Evolutionary conservation across 2,113 vertebrate species (phyloP).

Genomic region (Crotophaga sulcirostris): DNA sequence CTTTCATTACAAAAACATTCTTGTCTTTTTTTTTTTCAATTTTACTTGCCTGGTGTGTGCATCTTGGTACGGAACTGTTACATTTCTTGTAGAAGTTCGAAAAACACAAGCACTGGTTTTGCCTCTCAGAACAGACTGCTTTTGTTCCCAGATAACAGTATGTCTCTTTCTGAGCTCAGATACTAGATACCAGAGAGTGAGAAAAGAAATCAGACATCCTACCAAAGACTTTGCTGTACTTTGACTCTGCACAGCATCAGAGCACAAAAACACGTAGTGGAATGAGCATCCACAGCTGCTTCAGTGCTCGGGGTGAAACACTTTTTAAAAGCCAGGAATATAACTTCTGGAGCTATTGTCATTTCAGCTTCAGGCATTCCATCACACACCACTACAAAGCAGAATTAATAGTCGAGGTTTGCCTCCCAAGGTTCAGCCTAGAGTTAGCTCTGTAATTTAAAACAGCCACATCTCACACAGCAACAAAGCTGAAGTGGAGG

Average conservation of each 20-base stretch:
- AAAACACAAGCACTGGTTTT: not conserved
- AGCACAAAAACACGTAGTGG: not conserved
- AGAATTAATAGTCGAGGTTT: not conserved
- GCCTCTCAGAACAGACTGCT: not conserved
- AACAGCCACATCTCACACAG: not conserved
- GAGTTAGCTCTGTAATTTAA: not conserved
- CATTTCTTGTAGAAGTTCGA: not conserved
- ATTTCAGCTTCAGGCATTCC: not conserved
- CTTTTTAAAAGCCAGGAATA: not conserved
- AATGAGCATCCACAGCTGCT: not conserved
- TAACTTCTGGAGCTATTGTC: not conserved
- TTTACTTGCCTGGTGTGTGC: not conserved
- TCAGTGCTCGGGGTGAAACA: not conserved
- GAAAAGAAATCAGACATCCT: not conserved
- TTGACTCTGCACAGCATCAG: not conserved
- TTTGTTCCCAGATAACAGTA: not conserved
- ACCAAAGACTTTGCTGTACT: not conserved
- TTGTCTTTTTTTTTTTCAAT: not conserved
- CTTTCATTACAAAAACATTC: not conserved
- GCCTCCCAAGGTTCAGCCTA: not conserved
- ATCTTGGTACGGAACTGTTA: not conserved
- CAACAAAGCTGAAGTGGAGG: not conserved
- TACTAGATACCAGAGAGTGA: not conserved
- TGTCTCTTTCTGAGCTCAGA: not conserved
- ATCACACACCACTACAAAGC: not conserved